A percentile compares a stretch with the other conserved stretches of the same genome.
phyloP scores from a whole-genome alignment of 2,797 vertebrate species.

The Vireo griseus region DNA sequence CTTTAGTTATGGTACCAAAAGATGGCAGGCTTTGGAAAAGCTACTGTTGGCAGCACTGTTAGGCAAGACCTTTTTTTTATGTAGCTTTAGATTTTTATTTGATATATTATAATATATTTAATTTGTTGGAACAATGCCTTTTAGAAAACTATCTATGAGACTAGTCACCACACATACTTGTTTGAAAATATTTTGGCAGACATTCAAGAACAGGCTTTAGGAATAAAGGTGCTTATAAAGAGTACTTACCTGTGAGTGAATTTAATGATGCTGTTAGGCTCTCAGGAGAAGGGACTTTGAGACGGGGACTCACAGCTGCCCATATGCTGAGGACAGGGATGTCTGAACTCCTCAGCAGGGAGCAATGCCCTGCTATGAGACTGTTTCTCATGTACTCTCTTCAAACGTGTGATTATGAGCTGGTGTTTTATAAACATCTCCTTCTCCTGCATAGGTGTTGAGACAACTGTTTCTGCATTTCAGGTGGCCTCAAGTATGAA shows the following conservation, averaged over 20 bases:
- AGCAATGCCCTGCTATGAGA: not conserved
- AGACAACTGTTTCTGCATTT: not conserved
- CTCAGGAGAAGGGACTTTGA: not conserved
- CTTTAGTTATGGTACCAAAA: conserved; percentile 30
- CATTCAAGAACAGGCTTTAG: not conserved
- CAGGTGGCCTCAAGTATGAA: not conserved
- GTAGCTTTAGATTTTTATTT: conserved; percentile 21
- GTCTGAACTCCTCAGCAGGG: not conserved
- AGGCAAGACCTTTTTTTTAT: not conserved
- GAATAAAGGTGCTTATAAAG: not conserved
- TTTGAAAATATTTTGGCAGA: not conserved
- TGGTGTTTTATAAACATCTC: not conserved
- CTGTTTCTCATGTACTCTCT: not conserved
- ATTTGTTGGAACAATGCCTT: conserved; percentile 7
- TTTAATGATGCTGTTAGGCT: not conserved
- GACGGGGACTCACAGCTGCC: not conserved
- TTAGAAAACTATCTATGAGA: not conserved
- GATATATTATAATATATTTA: not conserved
- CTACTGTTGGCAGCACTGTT: conserved; percentile 1
- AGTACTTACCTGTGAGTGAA: not conserved
- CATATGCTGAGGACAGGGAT: not conserved
- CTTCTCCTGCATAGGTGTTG: not conserved
- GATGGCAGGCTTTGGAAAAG: conserved; percentile 32
- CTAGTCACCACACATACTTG: not conserved
- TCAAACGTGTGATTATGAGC: not conserved